Evolutionary conservation across 2,113 vertebrate species (phyloP).

Genomic region (Natator depressus): DNA sequence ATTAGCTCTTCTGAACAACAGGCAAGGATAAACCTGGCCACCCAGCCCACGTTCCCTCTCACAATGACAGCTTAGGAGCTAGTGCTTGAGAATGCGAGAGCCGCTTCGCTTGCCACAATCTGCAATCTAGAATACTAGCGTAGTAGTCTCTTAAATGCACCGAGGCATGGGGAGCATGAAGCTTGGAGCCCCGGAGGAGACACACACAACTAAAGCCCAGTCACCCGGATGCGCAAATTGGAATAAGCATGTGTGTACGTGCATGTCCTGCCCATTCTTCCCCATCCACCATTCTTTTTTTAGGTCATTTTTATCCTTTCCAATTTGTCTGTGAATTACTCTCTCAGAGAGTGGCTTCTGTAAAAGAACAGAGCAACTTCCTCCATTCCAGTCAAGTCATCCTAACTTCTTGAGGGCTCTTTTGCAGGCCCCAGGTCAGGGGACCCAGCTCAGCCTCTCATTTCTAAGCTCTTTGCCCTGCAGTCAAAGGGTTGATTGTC

Average conservation of each 20-base stretch:
- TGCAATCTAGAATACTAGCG: background rate
- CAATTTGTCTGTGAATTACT: background rate
- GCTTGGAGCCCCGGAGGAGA: background rate
- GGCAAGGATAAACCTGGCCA: background rate
- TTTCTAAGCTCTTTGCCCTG: background rate
- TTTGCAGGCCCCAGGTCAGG: background rate
- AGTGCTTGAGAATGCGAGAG: background rate
- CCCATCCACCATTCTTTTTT: background rate
- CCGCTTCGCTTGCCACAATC: background rate
- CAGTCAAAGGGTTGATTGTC: background rate
- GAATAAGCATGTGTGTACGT: no score
- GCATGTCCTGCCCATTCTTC: background rate
- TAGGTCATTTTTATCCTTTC: background rate
- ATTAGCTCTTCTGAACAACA: background rate
- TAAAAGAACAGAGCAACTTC: slow-evolving; percentile 31
- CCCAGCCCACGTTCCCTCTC: background rate
- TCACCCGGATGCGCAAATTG: background rate
- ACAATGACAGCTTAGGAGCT: background rate
- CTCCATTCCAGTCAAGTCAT: background rate
- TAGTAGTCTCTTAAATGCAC: background rate
- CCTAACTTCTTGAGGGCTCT: background rate
- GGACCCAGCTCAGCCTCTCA: slow-evolving; percentile 38
- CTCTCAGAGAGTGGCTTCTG: background rate
- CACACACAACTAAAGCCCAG: background rate
- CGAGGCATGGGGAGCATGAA: background rate